Evolutionary conservation across 2,888 invertebrate species (phyloP).

Genomic region (Nymphalis polychloros): DNA sequence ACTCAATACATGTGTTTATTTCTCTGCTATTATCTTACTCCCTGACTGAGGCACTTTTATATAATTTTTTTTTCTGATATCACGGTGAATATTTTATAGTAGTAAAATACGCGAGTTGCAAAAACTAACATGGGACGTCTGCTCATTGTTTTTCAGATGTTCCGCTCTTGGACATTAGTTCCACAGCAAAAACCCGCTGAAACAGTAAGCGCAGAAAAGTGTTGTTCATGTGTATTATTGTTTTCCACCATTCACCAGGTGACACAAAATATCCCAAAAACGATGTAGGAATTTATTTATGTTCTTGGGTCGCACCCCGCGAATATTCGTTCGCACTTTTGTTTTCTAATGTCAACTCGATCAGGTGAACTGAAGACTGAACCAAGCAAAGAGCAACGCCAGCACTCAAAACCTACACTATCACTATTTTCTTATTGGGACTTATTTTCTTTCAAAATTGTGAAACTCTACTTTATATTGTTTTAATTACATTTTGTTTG

Average conservation of each 20-base stretch:
- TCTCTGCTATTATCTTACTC: not conserved
- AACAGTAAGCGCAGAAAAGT: constrained; percentile 78
- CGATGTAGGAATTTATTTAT: constrained; percentile 45
- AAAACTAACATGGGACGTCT: constrained; percentile 73
- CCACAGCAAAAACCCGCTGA: constrained; percentile 77
- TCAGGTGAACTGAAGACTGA: constrained; percentile 33
- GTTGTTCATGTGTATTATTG: constrained; percentile 78
- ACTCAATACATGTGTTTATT: not conserved
- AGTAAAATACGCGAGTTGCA: constrained; percentile 60
- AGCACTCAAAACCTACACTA: constrained; percentile 66
- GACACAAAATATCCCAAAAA: constrained; percentile 58
- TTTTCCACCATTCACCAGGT: constrained; percentile 73
- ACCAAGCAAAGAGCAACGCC: constrained; percentile 47
- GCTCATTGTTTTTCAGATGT: constrained; percentile 80
- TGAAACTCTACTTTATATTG: constrained; percentile 62
- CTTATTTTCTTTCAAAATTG: constrained; percentile 64
- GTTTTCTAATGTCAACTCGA: constrained; percentile 43
- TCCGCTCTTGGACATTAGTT: constrained; percentile 80
- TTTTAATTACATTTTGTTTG: constrained; percentile 60
- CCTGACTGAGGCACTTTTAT: constrained; percentile 2
- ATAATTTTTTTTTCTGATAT: not conserved
- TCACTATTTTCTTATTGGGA: constrained; percentile 59
- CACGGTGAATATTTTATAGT: constrained; percentile 6
- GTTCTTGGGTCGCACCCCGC: constrained; percentile 58
- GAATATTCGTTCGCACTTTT: constrained; percentile 53